Conservation (phyloP, 1,140 invertebrate species). For the Leptonema lineaticorne region DNA sequence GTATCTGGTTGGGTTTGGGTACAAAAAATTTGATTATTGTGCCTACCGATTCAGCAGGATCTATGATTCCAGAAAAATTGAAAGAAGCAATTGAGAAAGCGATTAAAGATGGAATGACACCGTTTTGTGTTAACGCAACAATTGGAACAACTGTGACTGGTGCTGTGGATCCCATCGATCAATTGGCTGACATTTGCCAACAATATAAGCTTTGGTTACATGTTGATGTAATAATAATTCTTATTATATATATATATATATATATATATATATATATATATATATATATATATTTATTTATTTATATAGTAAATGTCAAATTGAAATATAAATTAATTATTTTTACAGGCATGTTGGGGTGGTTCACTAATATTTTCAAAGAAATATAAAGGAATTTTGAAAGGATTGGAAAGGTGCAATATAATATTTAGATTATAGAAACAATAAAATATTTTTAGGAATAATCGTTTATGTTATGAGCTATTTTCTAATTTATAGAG, state of each 20-base stretch:
- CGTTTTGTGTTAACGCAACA: slow-evolving; percentile 72
- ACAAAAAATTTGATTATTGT: slow-evolving; percentile 71
- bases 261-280: too few relatives aligned
- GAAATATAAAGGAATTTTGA: slow-evolving; percentile 62
- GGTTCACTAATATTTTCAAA: slow-evolving; percentile 75
- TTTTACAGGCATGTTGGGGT: slow-evolving; percentile 76
- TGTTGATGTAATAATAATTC: too few relatives aligned
- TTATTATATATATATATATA: too few relatives aligned
- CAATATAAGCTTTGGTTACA: slow-evolving; percentile 78
- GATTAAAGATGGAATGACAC: slow-evolving; percentile 53
- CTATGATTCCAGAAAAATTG: slow-evolving; percentile 65
- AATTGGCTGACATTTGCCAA: slow-evolving; percentile 70
- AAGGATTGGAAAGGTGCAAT: slow-evolving; percentile 74
- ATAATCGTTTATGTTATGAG: too few relatives aligned
- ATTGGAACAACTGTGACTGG: slow-evolving; percentile 78
- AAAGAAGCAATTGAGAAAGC: slow-evolving; percentile 58
- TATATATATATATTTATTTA: too few relatives aligned
- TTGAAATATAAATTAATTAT: too few relatives aligned
- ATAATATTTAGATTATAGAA: too few relatives aligned
- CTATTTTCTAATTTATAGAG: too few relatives aligned
- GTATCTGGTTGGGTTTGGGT: slow-evolving; percentile 80
- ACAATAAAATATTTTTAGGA: too few relatives aligned
- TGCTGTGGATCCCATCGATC: slow-evolving; percentile 78
- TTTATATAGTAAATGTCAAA: too few relatives aligned
- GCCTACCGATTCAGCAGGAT: slow-evolving; percentile 65